phyloP scores from a whole-genome alignment of 2,888 invertebrate genomes.

The Nezara viridula region DNA sequence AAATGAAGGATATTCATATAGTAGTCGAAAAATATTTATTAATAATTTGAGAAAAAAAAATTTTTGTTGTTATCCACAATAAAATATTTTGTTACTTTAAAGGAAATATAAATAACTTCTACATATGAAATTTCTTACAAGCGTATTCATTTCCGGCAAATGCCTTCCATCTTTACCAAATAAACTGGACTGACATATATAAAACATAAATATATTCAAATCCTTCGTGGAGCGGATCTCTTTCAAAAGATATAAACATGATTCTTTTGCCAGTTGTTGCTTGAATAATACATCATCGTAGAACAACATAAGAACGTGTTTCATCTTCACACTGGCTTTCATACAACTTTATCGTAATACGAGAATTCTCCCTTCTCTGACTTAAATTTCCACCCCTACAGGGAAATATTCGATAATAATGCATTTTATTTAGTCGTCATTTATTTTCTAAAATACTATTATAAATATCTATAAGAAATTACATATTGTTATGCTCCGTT shows the following conservation, averaged over 20 bases:
- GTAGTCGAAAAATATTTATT: background rate
- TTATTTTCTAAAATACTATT: too few relatives aligned
- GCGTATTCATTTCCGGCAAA: background rate
- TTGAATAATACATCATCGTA: background rate
- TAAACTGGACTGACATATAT: background rate
- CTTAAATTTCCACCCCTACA: background rate
- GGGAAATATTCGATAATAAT: background rate
- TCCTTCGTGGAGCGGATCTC: background rate
- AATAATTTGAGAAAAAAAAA: too few relatives aligned
- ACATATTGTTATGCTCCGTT: background rate
- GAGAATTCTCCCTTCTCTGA: background rate
- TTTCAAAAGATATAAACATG: background rate
- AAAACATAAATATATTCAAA: constrained; percentile 5
- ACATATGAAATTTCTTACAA: background rate
- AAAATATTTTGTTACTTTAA: background rate
- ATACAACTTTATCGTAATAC: background rate
- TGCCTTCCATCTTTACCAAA: background rate
- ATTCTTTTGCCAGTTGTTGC: background rate
- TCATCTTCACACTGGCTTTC: background rate
- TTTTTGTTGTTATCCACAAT: background rate
- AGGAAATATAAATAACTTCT: background rate
- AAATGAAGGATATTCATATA: too few relatives aligned
- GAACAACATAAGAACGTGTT: background rate
- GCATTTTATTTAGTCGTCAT: too few relatives aligned
- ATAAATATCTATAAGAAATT: too few relatives aligned